These are phyloP conservation scores for Cecropterus lyciades DNA, from an alignment of 1,140 invertebrate species.

Conservation along the genomic window DNA sequence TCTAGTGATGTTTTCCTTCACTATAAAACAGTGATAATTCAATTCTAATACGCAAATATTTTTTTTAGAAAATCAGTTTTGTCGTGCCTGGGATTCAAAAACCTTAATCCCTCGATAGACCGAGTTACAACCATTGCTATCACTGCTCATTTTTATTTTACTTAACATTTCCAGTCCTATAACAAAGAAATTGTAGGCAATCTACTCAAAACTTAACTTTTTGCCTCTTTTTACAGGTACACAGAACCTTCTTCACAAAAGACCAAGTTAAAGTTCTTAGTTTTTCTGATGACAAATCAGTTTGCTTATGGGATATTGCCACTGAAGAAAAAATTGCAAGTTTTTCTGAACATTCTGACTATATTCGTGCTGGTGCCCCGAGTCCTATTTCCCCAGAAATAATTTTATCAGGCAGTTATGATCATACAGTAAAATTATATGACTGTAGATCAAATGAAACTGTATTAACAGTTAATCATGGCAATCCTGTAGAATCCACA, in stretches of 20 bases:
- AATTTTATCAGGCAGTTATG: constrained; percentile 96
- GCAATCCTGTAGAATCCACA: constrained; percentile 95
- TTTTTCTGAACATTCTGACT: constrained; percentile 91
- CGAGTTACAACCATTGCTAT: too few species aligned
- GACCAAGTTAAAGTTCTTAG: constrained; percentile 93
- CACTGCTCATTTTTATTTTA: too few species aligned
- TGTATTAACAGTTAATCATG: constrained; percentile 93
- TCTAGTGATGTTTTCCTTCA: too few species aligned
- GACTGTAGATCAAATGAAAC: constrained; percentile 91
- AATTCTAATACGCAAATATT: too few species aligned
- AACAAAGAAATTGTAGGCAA: too few species aligned
- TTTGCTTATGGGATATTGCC: constrained; percentile 95
- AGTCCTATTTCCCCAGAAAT: constrained; percentile 91
- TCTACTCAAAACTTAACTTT: not conserved
- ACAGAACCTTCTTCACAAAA: constrained; percentile 92
- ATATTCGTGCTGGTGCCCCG: constrained; percentile 92
- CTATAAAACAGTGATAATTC: too few species aligned
- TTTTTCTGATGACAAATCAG: constrained; percentile 97
- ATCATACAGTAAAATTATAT: constrained; percentile 95
- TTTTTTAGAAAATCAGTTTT: too few species aligned
- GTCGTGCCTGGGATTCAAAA: too few species aligned
- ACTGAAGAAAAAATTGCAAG: constrained; percentile 89
- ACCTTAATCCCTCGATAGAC: too few species aligned
- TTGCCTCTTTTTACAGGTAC: constrained; percentile 86
- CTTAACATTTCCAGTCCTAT: too few species aligned